Base-by-base conservation (phyloP, 1,140 invertebrate genomes). In the Brachystomella parvula region DNA sequence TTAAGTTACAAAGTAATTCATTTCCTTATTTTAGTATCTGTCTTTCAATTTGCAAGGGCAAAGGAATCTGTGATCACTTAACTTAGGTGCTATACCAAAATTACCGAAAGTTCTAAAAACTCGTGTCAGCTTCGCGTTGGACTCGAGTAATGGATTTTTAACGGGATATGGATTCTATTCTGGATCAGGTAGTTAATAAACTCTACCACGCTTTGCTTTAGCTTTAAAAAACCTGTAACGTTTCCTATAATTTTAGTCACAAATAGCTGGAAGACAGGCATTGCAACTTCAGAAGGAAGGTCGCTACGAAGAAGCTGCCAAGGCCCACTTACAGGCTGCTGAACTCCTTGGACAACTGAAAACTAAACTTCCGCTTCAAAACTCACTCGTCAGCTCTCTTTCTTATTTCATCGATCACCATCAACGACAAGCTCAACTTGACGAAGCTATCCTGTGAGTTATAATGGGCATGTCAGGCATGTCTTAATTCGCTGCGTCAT, bases 191-290 rank as follows among this genome's bases (percentile, higher is more conserved):
- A 44, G n/a, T 44, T 44, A 44, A 44, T n/a, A 12, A 44, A n/a
- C 9, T 44, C n/a, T 9, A 44, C 9, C n/a, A 12, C 9, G n/a
- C n/a, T 44, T 44, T 12, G 39, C 9, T 44, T 12, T n/a, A n/a
- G 9, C 9, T 9, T 44, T 44, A 44, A 44, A 12, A 12, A 44
- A 44, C n/a, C n/a, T n/a, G n/a, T 9, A 44, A 44, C 9, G 39
- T 44, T 44, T 44, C n/a, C 9, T 9, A 12, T 44, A 44, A 44
- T 44, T 44, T 53, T 24, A 53, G 49, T 53, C 49, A 17, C 49
- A 53, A 15, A 53, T 53, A 53, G 49, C 49, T 26, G 49, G 49
- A 53, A 53, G 6, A 19, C 49, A 53, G 24, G 49, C 49, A 53
- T 24, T 53, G 21, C 12, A 24, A 26, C 21, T 53, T 19, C 49